phyloP scores from a whole-genome alignment of 1,140 invertebrate genomes.

The Andrena cerasifolii region DNA sequence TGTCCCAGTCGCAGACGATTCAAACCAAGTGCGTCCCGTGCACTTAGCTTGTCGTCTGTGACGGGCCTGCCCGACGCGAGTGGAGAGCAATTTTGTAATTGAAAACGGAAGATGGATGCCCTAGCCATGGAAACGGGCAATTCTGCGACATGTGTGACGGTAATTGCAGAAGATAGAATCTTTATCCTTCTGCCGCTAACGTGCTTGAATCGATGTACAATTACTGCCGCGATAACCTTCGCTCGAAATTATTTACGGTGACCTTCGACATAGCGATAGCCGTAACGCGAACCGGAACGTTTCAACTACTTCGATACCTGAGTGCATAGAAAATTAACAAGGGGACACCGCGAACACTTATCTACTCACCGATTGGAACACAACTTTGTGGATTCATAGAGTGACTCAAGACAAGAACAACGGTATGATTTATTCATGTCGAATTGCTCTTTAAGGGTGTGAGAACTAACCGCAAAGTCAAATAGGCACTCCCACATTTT shows the following conservation, averaged over 20 bases:
- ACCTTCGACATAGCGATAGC: not conserved
- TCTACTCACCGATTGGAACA: no score
- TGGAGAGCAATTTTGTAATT: slow-evolving; percentile 23
- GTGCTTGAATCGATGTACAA: not conserved
- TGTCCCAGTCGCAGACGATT: slow-evolving; percentile 35
- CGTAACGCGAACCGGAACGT: not conserved
- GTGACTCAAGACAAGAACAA: no score
- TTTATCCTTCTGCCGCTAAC: not conserved
- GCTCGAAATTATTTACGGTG: not conserved
- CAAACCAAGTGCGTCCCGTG: slow-evolving; percentile 12
- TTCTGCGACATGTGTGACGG: not conserved
- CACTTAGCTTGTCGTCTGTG: slow-evolving; percentile 34
- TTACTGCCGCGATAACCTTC: not conserved
- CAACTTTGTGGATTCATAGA: no score
- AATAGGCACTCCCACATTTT: no score
- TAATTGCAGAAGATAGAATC: no score
- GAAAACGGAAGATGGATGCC: not conserved
- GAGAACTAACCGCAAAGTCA: no score
- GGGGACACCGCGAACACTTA: no score
- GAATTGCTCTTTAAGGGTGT: no score
- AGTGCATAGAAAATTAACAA: no score
- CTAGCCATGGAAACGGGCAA: not conserved
- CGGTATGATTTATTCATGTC: no score
- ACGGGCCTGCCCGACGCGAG: not conserved
- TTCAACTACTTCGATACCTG: no score